phyloP scores from a whole-genome alignment of 2,113 vertebrate genomes.

The Strigops habroptila region DNA sequence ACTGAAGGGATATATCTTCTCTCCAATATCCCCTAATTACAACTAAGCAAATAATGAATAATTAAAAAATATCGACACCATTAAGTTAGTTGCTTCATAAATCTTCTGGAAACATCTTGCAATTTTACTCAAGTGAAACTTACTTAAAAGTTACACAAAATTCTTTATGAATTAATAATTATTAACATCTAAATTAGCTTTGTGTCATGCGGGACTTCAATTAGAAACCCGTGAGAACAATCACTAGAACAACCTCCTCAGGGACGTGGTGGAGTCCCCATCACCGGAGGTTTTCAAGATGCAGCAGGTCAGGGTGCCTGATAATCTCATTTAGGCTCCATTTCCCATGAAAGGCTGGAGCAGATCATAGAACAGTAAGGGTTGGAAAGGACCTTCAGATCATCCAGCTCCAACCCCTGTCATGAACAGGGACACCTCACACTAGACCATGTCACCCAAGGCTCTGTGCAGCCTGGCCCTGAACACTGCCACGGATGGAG shows the following conservation, averaged over 20 bases:
- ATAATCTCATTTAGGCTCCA: neutral
- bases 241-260: neutral
- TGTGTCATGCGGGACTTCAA: neutral
- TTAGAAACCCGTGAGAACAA: neutral
- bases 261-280: neutral
- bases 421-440: too few relatives aligned
- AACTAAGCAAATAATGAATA: neutral
- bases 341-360: neutral
- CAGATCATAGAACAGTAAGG: too few relatives aligned
- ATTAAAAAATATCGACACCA: neutral
- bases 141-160: neutral
- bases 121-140: neutral
- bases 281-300: neutral
- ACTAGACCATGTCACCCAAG: too few relatives aligned
- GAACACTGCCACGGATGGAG: too few relatives aligned
- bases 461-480: too few relatives aligned
- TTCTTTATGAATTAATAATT: neutral
- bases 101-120: neutral
- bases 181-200: neutral
- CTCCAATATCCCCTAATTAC: neutral
- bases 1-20: neutral
- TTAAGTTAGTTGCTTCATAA: neutral
- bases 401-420: too few relatives aligned
- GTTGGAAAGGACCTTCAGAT: too few relatives aligned
- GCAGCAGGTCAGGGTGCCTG: neutral